Conservation (phyloP, 1,140 invertebrate genomes). For the Drosophila melanica region DNA sequence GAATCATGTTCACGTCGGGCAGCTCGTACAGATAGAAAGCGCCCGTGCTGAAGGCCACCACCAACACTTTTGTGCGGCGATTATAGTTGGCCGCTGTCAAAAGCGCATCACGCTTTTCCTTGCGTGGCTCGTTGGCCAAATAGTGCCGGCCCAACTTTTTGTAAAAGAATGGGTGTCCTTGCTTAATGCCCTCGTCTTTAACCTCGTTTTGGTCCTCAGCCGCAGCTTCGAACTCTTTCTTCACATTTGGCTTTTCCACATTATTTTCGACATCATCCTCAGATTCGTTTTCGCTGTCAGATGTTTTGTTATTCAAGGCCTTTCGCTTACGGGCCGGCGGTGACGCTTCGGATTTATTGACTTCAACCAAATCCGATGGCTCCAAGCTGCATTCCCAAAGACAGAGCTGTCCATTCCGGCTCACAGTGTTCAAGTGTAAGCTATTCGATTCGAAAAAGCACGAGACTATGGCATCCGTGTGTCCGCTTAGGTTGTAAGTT, state of each 20-base stretch:
- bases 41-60: conserved; percentile 92
- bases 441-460: conserved; percentile 95
- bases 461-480: conserved; percentile 92
- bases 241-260: conserved; percentile 84
- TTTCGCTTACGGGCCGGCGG: conserved; percentile 62
- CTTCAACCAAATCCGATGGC: conserved; percentile 84
- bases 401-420: conserved; percentile 89
- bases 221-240: conserved; percentile 84
- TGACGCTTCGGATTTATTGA: conserved; percentile 83
- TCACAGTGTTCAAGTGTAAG: conserved; percentile 91
- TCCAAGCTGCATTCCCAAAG: conserved; percentile 94
- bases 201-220: conserved; percentile 79
- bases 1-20: conserved; percentile 95
- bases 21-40: conserved; percentile 96
- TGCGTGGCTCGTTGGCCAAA: conserved; percentile 88
- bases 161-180: conserved; percentile 87
- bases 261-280: conserved; percentile 87
- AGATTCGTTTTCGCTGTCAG: conserved; percentile 81
- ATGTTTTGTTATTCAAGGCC: background rate
- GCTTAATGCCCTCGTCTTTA: conserved; percentile 64
- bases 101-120: conserved; percentile 86
- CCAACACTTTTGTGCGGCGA: conserved; percentile 90
- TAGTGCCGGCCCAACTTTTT: conserved; percentile 89
- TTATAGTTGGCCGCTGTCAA: conserved; percentile 93
- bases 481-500: conserved; percentile 90